Evolutionary conservation across 2,888 invertebrate species (phyloP).

Genomic region (Dascillus cervinus): DNA sequence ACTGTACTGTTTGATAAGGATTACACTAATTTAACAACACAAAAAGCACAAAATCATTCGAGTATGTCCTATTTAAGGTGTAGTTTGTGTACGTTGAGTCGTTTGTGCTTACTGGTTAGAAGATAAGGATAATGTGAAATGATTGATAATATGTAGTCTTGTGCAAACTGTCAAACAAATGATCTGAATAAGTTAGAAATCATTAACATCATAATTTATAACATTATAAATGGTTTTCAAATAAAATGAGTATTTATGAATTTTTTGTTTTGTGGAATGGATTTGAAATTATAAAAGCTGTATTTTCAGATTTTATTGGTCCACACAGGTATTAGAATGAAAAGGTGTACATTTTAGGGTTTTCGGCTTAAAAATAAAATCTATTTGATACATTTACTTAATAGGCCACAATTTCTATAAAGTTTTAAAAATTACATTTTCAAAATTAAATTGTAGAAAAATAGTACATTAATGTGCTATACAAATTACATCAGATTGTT

Average conservation of each 20-base stretch:
- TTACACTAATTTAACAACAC: slow-evolving; percentile 1
- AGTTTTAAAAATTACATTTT: too few species aligned
- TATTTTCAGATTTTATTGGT: too few species aligned
- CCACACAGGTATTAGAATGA: too few species aligned
- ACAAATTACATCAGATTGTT: too few species aligned
- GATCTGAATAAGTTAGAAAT: slow-evolving; percentile 19
- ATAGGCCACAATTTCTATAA: too few species aligned
- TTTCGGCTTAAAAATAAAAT: too few species aligned
- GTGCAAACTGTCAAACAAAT: slow-evolving; percentile 20
- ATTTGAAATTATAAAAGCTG: too few species aligned
- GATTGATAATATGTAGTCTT: slow-evolving; percentile 18
- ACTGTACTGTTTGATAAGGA: background rate
- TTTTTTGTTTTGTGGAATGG: too few species aligned
- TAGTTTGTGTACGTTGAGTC: slow-evolving; percentile 19
- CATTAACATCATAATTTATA: slow-evolving; percentile 21
- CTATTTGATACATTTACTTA: too few species aligned
- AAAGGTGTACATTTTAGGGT: too few species aligned
- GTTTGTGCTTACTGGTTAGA: slow-evolving; percentile 18
- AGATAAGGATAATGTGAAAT: slow-evolving; percentile 14
- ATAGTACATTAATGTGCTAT: too few species aligned
- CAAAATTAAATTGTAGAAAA: too few species aligned
- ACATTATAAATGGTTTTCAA: slow-evolving; percentile 24
- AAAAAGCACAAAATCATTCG: slow-evolving; percentile 16
- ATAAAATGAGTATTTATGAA: slow-evolving; percentile 20
- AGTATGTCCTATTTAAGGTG: slow-evolving; percentile 19